Conservation (phyloP, 1,140 invertebrate genomes). For the Procambarus clarkii region DNA sequence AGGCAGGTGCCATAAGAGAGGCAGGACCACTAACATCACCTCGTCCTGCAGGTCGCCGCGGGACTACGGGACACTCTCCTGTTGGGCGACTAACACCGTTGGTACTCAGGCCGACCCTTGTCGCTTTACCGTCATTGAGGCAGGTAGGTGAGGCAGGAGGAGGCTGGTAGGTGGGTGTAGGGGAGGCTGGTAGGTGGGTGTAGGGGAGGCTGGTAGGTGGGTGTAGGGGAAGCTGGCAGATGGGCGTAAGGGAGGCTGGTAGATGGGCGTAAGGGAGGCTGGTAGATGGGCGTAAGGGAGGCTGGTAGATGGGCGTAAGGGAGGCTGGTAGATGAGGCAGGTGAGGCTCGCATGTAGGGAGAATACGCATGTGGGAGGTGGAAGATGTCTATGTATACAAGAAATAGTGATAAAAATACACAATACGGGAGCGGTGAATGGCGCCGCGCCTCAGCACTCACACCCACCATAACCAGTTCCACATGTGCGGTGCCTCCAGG, state of each 20-base stretch:
- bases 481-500: constrained; percentile 21
- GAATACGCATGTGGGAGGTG: too few species aligned
- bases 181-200: neutral
- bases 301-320: too few species aligned
- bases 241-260: too few species aligned
- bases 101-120: constrained; percentile 83
- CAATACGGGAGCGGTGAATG: too few species aligned
- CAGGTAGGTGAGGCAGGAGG: constrained; percentile 76
- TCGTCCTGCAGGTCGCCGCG: constrained; percentile 69
- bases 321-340: neutral
- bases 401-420: too few species aligned
- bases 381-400: too few species aligned
- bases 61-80: constrained; percentile 84
- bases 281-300: too few species aligned
- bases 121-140: constrained; percentile 83
- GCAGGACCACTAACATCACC: neutral
- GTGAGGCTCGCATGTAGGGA: neutral
- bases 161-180: neutral
- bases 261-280: too few species aligned
- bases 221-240: neutral
- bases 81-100: constrained; percentile 81
- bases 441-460: neutral
- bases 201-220: neutral
- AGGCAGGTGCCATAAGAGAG: too few species aligned
- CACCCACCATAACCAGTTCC: neutral